These are phyloP conservation scores for Oscheius sp. DNA, from an alignment of 2,888 invertebrate genomes.

Conservation along the genomic window DNA sequence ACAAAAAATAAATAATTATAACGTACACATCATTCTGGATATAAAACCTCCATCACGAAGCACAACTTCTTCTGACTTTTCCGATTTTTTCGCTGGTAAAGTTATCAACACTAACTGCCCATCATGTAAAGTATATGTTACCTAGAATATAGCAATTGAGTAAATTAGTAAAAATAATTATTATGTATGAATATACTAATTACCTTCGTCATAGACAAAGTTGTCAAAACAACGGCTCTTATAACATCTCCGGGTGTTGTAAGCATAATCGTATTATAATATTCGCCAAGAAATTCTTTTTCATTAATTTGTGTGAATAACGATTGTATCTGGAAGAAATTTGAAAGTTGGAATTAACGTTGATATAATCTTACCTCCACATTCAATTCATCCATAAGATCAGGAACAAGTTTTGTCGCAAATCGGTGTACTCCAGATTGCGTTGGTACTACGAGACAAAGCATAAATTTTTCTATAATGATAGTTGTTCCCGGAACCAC, in stretches of 20 bases:
- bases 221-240: conserved; percentile 41
- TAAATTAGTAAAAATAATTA: not conserved
- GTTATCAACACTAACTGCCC: conserved; percentile 49
- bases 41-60: conserved; percentile 11
- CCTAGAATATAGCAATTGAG: conserved; percentile 13
- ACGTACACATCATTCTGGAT: conserved; percentile 8
- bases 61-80: conserved; percentile 5
- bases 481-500: conserved; percentile 48
- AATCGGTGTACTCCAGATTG: conserved; percentile 64
- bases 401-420: conserved; percentile 31
- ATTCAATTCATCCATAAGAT: conserved; percentile 11
- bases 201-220: conserved; percentile 33
- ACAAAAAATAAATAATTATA: not conserved
- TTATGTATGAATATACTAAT: not conserved
- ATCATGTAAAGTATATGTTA: conserved; percentile 50
- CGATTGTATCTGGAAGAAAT: conserved; percentile 1
- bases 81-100: conserved; percentile 7
- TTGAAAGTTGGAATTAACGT: not conserved
- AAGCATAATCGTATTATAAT: conserved; percentile 42
- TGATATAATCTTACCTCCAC: conserved; percentile 1
- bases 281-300: conserved; percentile 40
- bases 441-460: conserved; percentile 62
- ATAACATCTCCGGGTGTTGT: conserved; percentile 41
- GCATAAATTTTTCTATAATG: conserved; percentile 31
- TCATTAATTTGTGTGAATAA: conserved; percentile 36